Evolutionary conservation across 2,888 invertebrate species (phyloP).

Genomic region (Mimas tiliae): DNA sequence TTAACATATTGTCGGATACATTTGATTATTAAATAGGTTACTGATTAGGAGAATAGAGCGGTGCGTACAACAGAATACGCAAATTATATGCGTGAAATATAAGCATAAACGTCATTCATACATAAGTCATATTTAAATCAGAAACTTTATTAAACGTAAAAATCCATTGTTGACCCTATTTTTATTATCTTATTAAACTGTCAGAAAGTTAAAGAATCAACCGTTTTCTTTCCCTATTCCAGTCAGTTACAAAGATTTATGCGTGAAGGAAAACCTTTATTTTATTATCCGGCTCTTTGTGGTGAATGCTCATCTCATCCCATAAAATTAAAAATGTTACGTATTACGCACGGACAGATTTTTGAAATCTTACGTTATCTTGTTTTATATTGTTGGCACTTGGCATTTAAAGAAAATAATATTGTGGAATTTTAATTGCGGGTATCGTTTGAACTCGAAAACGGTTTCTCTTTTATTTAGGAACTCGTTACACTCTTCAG

Average conservation of each 20-base stretch:
- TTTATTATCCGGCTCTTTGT: conserved; percentile 71
- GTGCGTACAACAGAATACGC: not conserved
- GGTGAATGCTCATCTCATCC: conserved; percentile 53
- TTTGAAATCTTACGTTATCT: conserved; percentile 4
- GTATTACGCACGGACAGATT: conserved; percentile 22
- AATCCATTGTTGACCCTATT: conserved; percentile 49
- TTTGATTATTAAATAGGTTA: not conserved
- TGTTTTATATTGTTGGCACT: conserved; percentile 4
- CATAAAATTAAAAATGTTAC: conserved; percentile 27
- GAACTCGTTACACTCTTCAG: not conserved
- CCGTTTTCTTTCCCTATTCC: conserved; percentile 73
- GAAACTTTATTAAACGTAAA: conserved; percentile 29
- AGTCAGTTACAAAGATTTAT: conserved; percentile 73
- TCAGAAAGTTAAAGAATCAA: conserved; percentile 81
- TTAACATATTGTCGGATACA: conserved; percentile 55
- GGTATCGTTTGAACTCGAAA: too few relatives aligned
- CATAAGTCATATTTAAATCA: conserved; percentile 10
- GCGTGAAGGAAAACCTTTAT: conserved; percentile 67
- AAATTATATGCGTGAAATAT: not conserved
- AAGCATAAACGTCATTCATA: not conserved
- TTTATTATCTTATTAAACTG: conserved; percentile 83
- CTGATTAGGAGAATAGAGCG: too few relatives aligned
- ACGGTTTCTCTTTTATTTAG: not conserved
- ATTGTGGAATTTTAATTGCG: not conserved
- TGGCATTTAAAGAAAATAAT: not conserved